Conservation (phyloP, 2,888 invertebrate genomes). For the Desoria tigrina region DNA sequence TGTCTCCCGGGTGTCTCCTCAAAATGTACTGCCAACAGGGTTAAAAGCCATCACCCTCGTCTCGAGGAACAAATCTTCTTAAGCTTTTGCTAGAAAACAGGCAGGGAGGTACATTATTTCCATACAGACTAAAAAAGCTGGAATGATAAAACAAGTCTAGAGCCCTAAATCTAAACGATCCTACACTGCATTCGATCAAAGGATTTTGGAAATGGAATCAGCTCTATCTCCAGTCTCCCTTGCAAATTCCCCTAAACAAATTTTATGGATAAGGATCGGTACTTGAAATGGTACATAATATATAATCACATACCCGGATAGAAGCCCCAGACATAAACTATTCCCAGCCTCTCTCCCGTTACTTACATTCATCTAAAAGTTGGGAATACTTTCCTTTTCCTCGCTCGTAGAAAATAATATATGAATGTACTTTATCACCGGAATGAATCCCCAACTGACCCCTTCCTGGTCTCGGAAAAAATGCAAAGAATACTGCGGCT, state of each 20-base stretch:
- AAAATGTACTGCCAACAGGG: conserved; percentile 27
- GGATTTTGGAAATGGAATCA: too few relatives aligned
- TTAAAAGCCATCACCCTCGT: conserved; percentile 49
- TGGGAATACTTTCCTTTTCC: too few relatives aligned
- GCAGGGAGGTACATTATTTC: conserved; percentile 2
- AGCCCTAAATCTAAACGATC: neutral
- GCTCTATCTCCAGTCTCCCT: conserved; percentile 16
- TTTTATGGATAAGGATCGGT: neutral
- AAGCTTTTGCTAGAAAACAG: conserved; percentile 11
- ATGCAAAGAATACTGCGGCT: too few relatives aligned
- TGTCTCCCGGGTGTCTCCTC: neutral
- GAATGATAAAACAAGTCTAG: neutral
- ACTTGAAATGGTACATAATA: too few relatives aligned
- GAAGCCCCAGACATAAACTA: too few relatives aligned
- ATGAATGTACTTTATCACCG: too few relatives aligned
- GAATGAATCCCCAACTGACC: too few relatives aligned
- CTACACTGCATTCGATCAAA: neutral
- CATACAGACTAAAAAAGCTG: neutral
- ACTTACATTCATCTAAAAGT: too few relatives aligned
- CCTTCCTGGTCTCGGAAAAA: too few relatives aligned
- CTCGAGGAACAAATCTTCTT: conserved; percentile 34
- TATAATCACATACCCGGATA: too few relatives aligned
- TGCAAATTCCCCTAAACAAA: conserved; percentile 30
- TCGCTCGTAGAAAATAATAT: too few relatives aligned
- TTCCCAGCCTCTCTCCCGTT: too few relatives aligned